Evolutionary conservation across 2,888 invertebrate genomes (phyloP), one percentile per base, ranked within the genome.

Genomic region (Cylloceria caligata): DNA sequence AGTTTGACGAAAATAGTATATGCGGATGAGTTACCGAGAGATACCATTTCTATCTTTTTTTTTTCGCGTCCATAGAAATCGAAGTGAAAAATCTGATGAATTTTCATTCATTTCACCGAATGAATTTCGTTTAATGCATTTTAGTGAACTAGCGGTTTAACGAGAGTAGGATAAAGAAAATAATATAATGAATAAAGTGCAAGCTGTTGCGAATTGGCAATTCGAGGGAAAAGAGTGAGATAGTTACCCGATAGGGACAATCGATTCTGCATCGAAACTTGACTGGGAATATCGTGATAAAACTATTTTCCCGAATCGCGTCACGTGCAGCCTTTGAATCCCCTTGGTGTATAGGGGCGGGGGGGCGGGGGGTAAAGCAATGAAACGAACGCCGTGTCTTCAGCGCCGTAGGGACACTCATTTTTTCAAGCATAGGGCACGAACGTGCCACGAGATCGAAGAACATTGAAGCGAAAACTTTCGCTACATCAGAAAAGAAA

Each of bases 361-460:
- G 64, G 30, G 36, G 64, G 64, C 64, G 47, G 19, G 24, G 62
- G 42, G 36, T 39, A 24, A 64, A 36, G 34, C 83, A 67, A 30
- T 84, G 83, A 68, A 85, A 87, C 73, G 52, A 13, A 30, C 19
- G 16, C 30, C 13, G 36, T n/a, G 39, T 72, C 81, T 68, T 71
- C 86, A 81, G 71, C 85, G 81, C 82, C 81, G 83, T 85, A 84
- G 85, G 83, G 83, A 86, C 83, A 60, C 85, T 86, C 86, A 84
- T 57, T 86, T 87, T 84, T 88, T 84, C 86, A 86, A 88, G 86
- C 21, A 19, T 24, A 39, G 68, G n/a, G 24, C 9, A 24, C 21
- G 42, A 85, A 86, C n/a, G n/a, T n/a, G 82, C 74, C 69, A 83
- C 86, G 87, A 86, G 87, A n/a, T 42, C n/a, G 11, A 13, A 13